These are phyloP conservation scores for Pteropus rufus DNA, from an alignment of 2,797 vertebrate species.

Conservation along the genomic window DNA sequence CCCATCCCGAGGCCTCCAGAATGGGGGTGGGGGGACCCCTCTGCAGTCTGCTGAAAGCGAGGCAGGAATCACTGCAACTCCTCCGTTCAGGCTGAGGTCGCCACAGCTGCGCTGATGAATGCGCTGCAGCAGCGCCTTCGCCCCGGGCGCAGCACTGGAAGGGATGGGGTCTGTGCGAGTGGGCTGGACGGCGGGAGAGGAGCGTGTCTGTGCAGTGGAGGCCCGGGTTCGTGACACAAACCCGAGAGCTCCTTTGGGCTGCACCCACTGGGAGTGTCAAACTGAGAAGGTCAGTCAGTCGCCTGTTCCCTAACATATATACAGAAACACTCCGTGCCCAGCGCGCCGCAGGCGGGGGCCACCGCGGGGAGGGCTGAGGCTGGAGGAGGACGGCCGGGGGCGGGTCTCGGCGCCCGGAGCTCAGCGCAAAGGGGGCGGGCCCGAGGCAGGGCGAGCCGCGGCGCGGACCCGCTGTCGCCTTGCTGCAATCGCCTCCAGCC, in stretches of 20 bases:
- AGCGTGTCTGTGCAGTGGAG: neutral
- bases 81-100: neutral
- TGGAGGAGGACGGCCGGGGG: neutral
- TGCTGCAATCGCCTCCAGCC: neutral
- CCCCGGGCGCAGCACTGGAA: neutral
- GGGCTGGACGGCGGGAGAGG: neutral
- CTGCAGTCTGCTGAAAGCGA: neutral
- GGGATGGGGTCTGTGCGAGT: neutral
- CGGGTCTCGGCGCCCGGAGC: neutral
- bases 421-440: neutral
- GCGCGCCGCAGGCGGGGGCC: neutral
- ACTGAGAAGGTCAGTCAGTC: neutral
- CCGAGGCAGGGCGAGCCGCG: neutral
- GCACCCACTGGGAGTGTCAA: neutral
- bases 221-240: neutral
- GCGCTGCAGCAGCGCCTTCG: neutral
- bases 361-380: neutral
- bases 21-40: neutral
- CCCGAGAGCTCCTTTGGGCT: neutral
- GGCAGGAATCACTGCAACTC: neutral
- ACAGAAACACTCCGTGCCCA: rapidly evolving
- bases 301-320: neutral
- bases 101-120: neutral
- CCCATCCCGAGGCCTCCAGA: neutral
- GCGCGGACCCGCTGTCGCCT: neutral